These are phyloP conservation scores for Triplophysa tibetana DNA, from an alignment of 2,113 vertebrate species.

Conservation along the genomic window DNA sequence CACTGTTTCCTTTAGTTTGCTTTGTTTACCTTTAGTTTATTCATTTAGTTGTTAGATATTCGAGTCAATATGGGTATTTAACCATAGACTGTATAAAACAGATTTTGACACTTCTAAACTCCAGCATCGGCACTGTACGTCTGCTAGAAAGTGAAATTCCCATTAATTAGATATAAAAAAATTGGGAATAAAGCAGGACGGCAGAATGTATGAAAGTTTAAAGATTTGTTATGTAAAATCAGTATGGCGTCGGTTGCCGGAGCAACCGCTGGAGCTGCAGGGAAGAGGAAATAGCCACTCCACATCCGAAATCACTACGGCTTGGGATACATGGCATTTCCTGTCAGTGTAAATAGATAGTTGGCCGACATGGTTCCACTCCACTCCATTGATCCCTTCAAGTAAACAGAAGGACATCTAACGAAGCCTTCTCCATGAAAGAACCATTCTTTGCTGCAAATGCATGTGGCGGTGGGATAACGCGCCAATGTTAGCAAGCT, in stretches of 20 bases:
- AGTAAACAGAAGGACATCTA: slow-evolving; percentile 46
- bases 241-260: slow-evolving; percentile 34
- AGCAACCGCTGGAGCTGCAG: slow-evolving; percentile 45
- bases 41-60: too few relatives aligned
- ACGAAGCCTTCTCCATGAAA: slow-evolving; percentile 52
- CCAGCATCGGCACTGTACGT: too few relatives aligned
- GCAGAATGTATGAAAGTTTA: too few relatives aligned
- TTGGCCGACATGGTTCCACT: slow-evolving; percentile 69
- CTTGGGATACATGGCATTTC: slow-evolving; percentile 72
- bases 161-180: too few relatives aligned
- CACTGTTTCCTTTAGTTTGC: too few relatives aligned
- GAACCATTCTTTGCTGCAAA: slow-evolving; percentile 38
- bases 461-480: slow-evolving; percentile 51
- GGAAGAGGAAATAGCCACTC: slow-evolving; percentile 52
- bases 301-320: slow-evolving; percentile 38
- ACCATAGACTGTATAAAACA: too few relatives aligned
- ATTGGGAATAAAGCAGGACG: too few relatives aligned
- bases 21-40: too few relatives aligned
- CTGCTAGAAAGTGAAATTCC: too few relatives aligned
- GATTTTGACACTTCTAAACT: too few relatives aligned
- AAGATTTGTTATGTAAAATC: not conserved
- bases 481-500: slow-evolving; percentile 56
- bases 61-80: too few relatives aligned
- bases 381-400: slow-evolving; percentile 41
- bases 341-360: slow-evolving; percentile 68